Base-by-base conservation (phyloP, 1,140 invertebrate genomes). In the Drosophila nigromelanica region DNA sequence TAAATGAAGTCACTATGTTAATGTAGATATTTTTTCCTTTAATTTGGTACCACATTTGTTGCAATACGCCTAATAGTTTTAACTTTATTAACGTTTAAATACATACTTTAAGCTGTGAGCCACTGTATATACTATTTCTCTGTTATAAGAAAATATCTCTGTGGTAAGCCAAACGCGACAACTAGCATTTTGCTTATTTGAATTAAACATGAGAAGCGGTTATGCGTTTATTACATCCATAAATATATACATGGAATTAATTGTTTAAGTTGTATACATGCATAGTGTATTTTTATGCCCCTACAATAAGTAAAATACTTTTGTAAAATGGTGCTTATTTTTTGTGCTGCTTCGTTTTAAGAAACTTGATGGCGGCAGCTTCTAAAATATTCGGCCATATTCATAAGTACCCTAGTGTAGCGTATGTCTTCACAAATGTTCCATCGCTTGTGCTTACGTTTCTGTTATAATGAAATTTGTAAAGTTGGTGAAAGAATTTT, bases 341-440 rank as follows among this genome's bases (percentile, higher is more conserved):
- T 43, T 82, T 78, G 58, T 74, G 55, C 42, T 73, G 68, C 58
- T 83, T 86, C 73, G 58, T 45, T 73, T 87, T 30, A 90, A 54
- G 62, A 27, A 27, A 27, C 27, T 5, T 27, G 27, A 5, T 27
- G 27, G 27, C 27, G 27, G 85, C 71, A 90, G 62, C 69, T 64
- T 87, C 73, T 61, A 89, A 90, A 60, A 80, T 74, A 67, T 87
- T 78, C 37, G 69, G 63, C 43, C 90, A 85, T 86, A 86, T 91
- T 95, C 96, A 97, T 93, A 97, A 95, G 92, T 97, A 97, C 92
- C 96, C 96, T 92, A 97, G 94, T 68, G 96, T 97, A 86, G 96
- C 96, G 92, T 97, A 97, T 89, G 96, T 97, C 94, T 97, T 97
- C 92, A 97, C 96, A 94, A 97, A 97, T 90, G 96, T 95, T 91